phyloP scores from a whole-genome alignment of 2,113 vertebrate species.

The Piprites chloris region DNA sequence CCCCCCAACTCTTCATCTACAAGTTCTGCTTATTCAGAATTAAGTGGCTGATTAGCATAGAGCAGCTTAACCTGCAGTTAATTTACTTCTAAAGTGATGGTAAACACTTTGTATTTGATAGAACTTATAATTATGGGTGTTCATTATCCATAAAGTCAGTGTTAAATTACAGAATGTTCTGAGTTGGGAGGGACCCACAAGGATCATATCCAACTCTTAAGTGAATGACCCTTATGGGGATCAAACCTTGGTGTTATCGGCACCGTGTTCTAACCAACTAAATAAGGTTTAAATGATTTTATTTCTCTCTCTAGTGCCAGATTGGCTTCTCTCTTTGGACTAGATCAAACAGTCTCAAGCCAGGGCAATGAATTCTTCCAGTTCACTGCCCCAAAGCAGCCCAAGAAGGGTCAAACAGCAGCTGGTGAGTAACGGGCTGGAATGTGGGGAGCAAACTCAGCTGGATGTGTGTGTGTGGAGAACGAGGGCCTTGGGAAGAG shows the following conservation, averaged over 20 bases:
- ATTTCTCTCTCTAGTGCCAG: constrained; percentile 78
- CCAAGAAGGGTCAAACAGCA: constrained; percentile 78
- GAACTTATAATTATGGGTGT: neutral
- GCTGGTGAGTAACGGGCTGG: constrained; percentile 72
- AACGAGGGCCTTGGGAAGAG: neutral
- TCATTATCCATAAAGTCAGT: neutral
- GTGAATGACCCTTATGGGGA: neutral
- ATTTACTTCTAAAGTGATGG: neutral
- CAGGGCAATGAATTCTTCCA: constrained; percentile 95
- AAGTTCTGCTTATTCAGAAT: neutral
- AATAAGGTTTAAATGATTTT: neutral
- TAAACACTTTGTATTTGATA: neutral
- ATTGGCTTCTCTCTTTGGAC: constrained; percentile 90
- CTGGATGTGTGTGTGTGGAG: neutral
- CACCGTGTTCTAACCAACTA: neutral
- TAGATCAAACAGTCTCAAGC: constrained; percentile 79
- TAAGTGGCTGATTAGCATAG: neutral
- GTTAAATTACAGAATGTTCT: neutral
- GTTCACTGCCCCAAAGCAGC: constrained; percentile 95
- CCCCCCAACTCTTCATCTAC: neutral
- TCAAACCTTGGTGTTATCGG: neutral
- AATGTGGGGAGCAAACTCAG: accelerated
- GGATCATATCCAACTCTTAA: neutral
- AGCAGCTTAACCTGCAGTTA: neutral
- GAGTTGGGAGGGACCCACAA: neutral